Percentiles rank a stretch among this genome's conserved stretches.
phyloP scores from a whole-genome alignment of 1,140 invertebrate genomes.

The Aphis craccivora region DNA sequence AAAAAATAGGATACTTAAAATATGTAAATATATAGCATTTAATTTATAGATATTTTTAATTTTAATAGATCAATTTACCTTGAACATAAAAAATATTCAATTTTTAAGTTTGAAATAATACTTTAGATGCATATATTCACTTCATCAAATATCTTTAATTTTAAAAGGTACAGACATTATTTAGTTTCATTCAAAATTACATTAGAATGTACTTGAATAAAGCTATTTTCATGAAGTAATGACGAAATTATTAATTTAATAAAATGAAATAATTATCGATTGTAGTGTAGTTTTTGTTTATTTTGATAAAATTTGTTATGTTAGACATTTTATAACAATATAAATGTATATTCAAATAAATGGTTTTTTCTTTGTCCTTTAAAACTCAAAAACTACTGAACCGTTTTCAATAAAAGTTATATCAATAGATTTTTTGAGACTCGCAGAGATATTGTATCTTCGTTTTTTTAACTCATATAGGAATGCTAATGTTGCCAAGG shows the following conservation, averaged over 20 bases:
- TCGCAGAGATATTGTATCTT: too few species aligned
- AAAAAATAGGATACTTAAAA: not conserved
- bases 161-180: not conserved
- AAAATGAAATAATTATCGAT: not conserved
- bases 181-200: conserved; percentile 5
- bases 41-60: not conserved
- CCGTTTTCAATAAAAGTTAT: too few species aligned
- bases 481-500: too few species aligned
- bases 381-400: too few species aligned
- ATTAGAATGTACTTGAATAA: not conserved
- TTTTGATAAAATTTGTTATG: not conserved
- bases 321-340: not conserved
- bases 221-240: not conserved
- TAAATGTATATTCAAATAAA: too few species aligned
- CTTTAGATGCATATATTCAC: not conserved
- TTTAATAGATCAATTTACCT: not conserved
- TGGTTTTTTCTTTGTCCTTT: too few species aligned
- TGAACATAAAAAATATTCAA: not conserved
- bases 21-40: not conserved
- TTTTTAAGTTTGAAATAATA: not conserved
- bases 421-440: too few species aligned
- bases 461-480: too few species aligned
- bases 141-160: not conserved
- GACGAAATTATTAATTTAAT: not conserved
- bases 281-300: not conserved